These are phyloP conservation scores for Echinops telfairi DNA, from an alignment of 2,113 vertebrate genomes.

Conservation along the genomic window DNA sequence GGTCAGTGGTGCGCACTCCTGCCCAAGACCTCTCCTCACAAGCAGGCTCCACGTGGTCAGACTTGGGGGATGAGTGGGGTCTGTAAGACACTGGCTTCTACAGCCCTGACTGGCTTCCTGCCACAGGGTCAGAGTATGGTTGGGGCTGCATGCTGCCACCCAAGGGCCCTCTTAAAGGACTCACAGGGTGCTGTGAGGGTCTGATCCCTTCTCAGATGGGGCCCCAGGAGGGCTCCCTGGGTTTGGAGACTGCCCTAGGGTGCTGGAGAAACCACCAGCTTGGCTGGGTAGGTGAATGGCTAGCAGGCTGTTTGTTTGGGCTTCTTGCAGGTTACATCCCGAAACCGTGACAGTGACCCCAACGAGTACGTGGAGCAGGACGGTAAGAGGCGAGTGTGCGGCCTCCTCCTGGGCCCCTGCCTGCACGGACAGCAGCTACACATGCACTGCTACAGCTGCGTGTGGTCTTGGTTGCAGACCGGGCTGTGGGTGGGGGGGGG, in stretches of 20 bases:
- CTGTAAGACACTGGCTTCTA: background rate
- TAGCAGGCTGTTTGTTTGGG: slow-evolving; percentile 43
- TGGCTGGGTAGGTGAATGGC: background rate
- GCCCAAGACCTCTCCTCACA: background rate
- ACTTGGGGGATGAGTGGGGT: background rate
- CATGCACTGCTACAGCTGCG: background rate
- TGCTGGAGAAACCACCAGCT: background rate
- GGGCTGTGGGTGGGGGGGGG: background rate
- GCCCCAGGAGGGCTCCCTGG: background rate
- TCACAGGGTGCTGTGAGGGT: background rate
- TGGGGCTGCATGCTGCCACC: background rate
- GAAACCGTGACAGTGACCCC: slow-evolving; percentile 97
- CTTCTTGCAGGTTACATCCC: slow-evolving; percentile 93
- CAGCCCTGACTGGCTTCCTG: background rate
- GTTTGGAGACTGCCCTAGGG: background rate
- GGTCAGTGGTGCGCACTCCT: slow-evolving; percentile 83
- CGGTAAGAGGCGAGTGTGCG: slow-evolving; percentile 85
- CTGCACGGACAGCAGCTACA: background rate
- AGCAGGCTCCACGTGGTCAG: background rate
- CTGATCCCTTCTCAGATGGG: background rate
- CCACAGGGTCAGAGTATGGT: background rate
- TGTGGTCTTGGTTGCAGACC: background rate
- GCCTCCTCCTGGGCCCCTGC: background rate
- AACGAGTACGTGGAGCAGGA: slow-evolving; percentile 98
- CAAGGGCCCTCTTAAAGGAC: background rate